Conservation (phyloP, 2,113 vertebrate species). For the Megaceryle torquata region DNA sequence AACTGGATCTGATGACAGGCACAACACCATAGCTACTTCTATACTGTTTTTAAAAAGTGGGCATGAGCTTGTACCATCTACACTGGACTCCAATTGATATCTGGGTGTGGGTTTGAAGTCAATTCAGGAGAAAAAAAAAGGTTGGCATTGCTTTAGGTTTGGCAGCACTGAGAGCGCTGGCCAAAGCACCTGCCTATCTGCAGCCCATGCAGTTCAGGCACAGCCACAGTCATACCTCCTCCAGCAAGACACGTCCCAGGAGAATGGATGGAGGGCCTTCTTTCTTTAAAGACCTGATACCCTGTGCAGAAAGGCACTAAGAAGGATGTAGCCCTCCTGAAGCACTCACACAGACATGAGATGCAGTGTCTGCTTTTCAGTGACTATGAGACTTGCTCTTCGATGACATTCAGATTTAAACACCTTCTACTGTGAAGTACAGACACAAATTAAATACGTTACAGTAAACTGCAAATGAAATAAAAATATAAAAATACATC, state of each 20-base stretch:
- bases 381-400: background rate
- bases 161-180: no score
- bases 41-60: background rate
- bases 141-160: background rate
- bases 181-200: background rate
- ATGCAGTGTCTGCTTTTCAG: background rate
- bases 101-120: background rate
- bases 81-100: background rate
- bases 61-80: background rate
- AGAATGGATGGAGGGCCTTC: background rate
- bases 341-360: background rate
- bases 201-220: background rate
- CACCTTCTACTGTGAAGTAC: background rate
- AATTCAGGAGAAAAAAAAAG: background rate
- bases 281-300: background rate
- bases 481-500: background rate
- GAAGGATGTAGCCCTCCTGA: background rate
- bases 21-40: background rate
- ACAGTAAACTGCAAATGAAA: background rate
- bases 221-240: fast-evolving
- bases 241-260: background rate
- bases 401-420: background rate
- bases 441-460: background rate
- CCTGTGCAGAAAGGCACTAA: background rate
- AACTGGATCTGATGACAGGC: background rate